Evolutionary conservation across 1,140 invertebrate genomes (phyloP), one percentile per base, ranked within the genome.

Genomic region (Panagrolaimus sp.): DNA sequence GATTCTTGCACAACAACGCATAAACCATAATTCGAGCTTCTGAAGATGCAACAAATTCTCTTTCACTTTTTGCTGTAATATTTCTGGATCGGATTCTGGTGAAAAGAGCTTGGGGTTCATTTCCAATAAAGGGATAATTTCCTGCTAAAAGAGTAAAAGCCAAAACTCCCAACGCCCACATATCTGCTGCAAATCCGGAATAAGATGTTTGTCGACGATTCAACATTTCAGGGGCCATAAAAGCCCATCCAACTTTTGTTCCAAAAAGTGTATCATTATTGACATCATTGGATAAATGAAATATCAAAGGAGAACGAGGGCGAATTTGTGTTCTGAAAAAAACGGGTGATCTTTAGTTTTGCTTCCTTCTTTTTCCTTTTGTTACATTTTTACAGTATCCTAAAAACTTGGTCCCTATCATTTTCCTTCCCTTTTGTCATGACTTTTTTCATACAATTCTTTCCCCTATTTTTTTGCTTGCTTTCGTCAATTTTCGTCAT

Each of bases 131-230:
- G 14, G 52, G 52, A 28, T 21, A 58, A 12, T 21, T 58, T 26
- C 28, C 4, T 6, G 52, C 14, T 28, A 58, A 58, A 58, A 58
- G 52, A 0, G 52, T n/a, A 21, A 58, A 58, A 5, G 52, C 28
- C 52, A 58, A 26, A 26, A 58, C 52, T 21, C 52, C 52, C 21
- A 58, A 28, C 2, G 52, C 52, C 14, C n/a, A 58, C 52, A 58
- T 4, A 58, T 58, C 52, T 12, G 52, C 52, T 26, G 14, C 2
- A 12, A 17, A 12, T 1, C 52, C 52, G 3, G 10, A n/a, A 28
- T 58, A 58, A 58, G 4, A 5, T 6, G 3, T 4, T 21, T n/a
- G 2, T 12, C 28, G 10, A 12, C 28, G 21, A 14, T 2, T 4
- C 21, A 58, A 28, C 52, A 58, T 58, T 21, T 58, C 52, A 28